A percentile compares a stretch with the other conserved stretches of the same genome.
These are phyloP conservation scores for Astropecten irregularis DNA, from an alignment of 53 echinoderm and acorn worm species.

Conservation along the genomic window DNA sequence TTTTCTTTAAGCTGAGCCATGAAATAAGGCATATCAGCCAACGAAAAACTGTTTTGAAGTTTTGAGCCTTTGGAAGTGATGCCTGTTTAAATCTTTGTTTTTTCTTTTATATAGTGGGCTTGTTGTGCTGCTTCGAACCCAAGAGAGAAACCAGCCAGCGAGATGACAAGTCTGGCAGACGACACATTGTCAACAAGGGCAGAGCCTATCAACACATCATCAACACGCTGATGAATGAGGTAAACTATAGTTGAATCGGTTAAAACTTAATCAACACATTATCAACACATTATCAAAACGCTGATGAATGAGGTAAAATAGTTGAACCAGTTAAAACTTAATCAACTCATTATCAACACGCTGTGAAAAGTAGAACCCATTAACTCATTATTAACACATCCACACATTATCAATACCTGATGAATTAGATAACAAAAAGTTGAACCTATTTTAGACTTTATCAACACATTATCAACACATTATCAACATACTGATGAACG, in stretches of 20 bases:
- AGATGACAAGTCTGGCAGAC: slow-evolving; percentile 57
- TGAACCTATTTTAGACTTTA: neutral
- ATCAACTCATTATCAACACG: too few relatives aligned
- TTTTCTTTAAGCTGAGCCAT: too few relatives aligned
- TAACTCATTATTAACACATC: too few relatives aligned
- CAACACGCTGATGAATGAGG: slow-evolving; percentile 71
- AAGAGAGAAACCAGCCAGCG: slow-evolving; percentile 37
- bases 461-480: slow-evolving; percentile 47
- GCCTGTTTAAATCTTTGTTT: too few relatives aligned
- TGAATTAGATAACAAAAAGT: neutral
- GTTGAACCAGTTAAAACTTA: neutral
- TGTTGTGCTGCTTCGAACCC: slow-evolving; percentile 75
- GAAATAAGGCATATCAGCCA: too few relatives aligned
- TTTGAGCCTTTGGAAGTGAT: too few relatives aligned
- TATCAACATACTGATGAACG: slow-evolving; percentile 54
- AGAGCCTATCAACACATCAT: slow-evolving; percentile 73
- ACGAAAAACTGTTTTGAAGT: too few relatives aligned
- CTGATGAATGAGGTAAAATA: slow-evolving; percentile 60
- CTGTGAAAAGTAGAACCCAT: too few relatives aligned
- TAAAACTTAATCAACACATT: neutral
- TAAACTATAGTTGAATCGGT: neutral
- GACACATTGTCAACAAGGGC: slow-evolving; percentile 64
- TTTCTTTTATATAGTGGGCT: too few relatives aligned
- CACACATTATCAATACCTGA: too few relatives aligned
- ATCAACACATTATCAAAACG: slow-evolving; percentile 55